Conservation (phyloP, 2,113 vertebrate species). For the Cephalopholis sonnerati region DNA sequence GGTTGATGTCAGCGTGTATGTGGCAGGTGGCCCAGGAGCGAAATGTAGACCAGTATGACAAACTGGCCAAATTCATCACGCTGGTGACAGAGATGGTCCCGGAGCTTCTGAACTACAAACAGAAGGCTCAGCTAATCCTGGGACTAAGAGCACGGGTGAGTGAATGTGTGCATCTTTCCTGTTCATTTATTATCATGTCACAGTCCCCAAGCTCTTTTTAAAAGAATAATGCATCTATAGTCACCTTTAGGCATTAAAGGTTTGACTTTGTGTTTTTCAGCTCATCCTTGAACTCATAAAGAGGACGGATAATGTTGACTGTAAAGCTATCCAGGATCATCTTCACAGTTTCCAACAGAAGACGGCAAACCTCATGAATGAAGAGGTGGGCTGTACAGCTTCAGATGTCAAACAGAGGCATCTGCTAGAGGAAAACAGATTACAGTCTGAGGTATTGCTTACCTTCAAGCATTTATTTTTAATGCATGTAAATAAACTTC, state of each 20-base stretch:
- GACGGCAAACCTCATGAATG: background rate
- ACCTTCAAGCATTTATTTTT: background rate
- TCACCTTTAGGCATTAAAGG: too few species aligned
- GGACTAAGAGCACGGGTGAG: constrained; percentile 25
- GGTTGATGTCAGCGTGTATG: constrained; percentile 36
- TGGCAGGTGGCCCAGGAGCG: constrained; percentile 36
- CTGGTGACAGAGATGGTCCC: constrained; percentile 29
- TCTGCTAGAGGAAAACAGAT: background rate
- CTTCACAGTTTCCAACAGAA: constrained; percentile 12
- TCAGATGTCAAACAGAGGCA: background rate
- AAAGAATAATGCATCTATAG: background rate
- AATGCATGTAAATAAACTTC: background rate
- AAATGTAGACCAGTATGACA: constrained; percentile 27
- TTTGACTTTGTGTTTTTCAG: constrained; percentile 11
- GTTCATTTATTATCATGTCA: background rate
- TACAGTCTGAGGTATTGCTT: background rate
- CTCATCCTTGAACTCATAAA: constrained; percentile 16
- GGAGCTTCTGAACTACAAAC: constrained; percentile 28
- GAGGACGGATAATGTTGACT: background rate
- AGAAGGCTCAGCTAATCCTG: constrained; percentile 21
- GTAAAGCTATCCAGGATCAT: background rate
- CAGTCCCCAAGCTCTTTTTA: too few species aligned
- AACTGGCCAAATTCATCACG: constrained; percentile 17
- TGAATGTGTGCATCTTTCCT: background rate
- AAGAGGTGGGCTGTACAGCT: constrained; percentile 10